Conservation (phyloP, 2,888 invertebrate species). For the Scaptomyza parva region DNA sequence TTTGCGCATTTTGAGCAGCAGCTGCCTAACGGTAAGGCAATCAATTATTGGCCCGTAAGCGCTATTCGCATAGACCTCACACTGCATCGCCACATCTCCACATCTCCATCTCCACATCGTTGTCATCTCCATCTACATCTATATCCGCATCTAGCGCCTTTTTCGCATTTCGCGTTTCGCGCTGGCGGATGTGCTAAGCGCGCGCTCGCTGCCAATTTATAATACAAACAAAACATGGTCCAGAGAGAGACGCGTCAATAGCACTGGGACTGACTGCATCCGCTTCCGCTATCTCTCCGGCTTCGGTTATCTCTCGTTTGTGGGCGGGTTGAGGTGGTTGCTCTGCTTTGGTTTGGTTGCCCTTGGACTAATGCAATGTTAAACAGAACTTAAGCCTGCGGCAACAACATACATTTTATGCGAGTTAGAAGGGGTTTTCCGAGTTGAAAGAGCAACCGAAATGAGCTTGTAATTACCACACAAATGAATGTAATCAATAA, state of each 20-base stretch:
- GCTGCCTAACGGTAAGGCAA: slow-evolving; percentile 79
- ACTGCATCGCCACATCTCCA: slow-evolving; percentile 28
- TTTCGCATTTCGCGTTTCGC: slow-evolving; percentile 19
- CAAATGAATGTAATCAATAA: slow-evolving; percentile 17
- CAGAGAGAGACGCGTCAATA: slow-evolving; percentile 50
- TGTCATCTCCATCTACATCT: slow-evolving; percentile 19
- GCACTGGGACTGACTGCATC: slow-evolving; percentile 66
- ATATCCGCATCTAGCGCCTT: slow-evolving; percentile 22
- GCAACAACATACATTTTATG: slow-evolving; percentile 26
- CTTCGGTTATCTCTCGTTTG: slow-evolving; percentile 5
- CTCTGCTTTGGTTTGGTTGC: slow-evolving; percentile 41
- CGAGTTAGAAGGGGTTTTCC: not conserved
- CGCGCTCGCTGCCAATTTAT: slow-evolving; percentile 69
- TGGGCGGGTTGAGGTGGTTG: slow-evolving; percentile 12
- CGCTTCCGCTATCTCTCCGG: slow-evolving; percentile 61
- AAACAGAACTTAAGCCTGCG: slow-evolving; percentile 49
- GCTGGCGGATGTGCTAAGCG: slow-evolving; percentile 78
- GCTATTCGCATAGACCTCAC: slow-evolving; percentile 37
- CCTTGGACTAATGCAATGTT: slow-evolving; percentile 60
- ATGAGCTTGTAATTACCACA: slow-evolving; percentile 40
- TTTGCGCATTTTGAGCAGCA: slow-evolving; percentile 73
- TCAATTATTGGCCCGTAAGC: slow-evolving; percentile 78
- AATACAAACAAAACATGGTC: slow-evolving; percentile 75
- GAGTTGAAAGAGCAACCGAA: slow-evolving; percentile 43
- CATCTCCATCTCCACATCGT: slow-evolving; percentile 24